Evolutionary conservation across 1,140 invertebrate species (phyloP).

Genomic region (Charaxes varanes): DNA sequence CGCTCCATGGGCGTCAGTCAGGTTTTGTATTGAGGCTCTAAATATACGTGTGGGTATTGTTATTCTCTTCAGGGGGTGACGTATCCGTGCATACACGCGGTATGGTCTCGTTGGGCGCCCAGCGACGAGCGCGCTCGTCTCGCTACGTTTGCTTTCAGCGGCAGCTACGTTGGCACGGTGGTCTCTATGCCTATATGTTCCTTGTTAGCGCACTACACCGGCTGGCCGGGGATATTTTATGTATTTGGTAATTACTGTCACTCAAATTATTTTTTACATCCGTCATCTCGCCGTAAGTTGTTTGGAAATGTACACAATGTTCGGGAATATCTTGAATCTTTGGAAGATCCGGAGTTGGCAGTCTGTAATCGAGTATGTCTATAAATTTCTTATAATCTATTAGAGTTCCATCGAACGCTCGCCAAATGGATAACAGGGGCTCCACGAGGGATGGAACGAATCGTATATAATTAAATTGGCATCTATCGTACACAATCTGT

Average conservation of each 20-base stretch:
- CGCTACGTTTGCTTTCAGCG: conserved; percentile 86
- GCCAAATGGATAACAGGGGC: conserved; percentile 45
- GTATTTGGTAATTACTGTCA: no score
- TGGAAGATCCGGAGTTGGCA: conserved; percentile 44
- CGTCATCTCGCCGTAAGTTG: conserved; percentile 55
- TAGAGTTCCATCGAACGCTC: conserved; percentile 40
- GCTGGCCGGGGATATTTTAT: conserved; percentile 93
- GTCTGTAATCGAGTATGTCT: conserved; percentile 43
- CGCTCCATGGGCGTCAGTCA: no score
- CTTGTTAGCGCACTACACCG: conserved; percentile 80
- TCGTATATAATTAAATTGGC: conserved; percentile 40
- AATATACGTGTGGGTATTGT: no score
- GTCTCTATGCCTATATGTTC: conserved; percentile 86
- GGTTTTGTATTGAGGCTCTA: no score
- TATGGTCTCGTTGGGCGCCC: conserved; percentile 93
- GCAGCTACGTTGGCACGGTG: conserved; percentile 88
- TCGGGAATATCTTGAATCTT: conserved; percentile 39
- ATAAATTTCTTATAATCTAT: conserved; percentile 56
- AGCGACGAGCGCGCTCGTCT: conserved; percentile 85
- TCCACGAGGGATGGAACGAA: conserved; percentile 49
- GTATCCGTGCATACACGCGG: conserved; percentile 91
- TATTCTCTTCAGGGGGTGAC: conserved; percentile 83
- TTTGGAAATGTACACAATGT: conserved; percentile 42
- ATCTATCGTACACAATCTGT: conserved; percentile 40
- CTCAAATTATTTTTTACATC: no score